These are phyloP conservation scores for Gavialis gangeticus DNA, from an alignment of 2,113 vertebrate genomes.

Conservation along the genomic window DNA sequence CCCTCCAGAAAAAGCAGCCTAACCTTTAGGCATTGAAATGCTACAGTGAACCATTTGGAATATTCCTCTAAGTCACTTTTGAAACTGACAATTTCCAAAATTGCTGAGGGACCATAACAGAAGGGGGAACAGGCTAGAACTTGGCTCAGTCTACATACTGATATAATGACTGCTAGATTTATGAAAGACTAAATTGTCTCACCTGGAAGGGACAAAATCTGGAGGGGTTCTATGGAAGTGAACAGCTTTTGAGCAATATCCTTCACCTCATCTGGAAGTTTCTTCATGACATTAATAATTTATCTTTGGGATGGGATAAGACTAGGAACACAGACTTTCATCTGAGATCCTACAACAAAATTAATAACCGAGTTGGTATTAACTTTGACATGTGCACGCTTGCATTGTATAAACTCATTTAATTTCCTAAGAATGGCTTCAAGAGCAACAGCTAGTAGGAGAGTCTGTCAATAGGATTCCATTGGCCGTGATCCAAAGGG, in stretches of 20 bases:
- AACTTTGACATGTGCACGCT: neutral
- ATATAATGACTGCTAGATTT: neutral
- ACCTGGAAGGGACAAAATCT: neutral
- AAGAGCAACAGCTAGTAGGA: neutral
- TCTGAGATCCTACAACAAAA: neutral
- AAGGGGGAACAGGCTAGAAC: no score
- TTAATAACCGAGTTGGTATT: neutral
- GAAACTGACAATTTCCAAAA: neutral
- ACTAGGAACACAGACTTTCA: neutral
- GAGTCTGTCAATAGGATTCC: neutral
- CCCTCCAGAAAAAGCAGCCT: no score
- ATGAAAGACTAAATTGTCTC: neutral
- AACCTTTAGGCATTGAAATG: no score
- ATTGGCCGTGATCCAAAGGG: neutral
- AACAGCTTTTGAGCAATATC: constrained; percentile 12
- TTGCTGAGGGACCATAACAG: no score
- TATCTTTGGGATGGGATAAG: neutral
- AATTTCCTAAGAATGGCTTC: neutral
- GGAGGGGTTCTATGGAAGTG: neutral
- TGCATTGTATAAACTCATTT: neutral
- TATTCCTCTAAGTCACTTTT: neutral
- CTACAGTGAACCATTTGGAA: no score
- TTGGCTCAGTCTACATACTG: neutral
- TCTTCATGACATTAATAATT: neutral
- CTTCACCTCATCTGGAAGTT: neutral